Evolutionary conservation across 2,888 invertebrate genomes (phyloP), one percentile per base, ranked within the genome.

Genomic region (Apotomis betuletana): DNA sequence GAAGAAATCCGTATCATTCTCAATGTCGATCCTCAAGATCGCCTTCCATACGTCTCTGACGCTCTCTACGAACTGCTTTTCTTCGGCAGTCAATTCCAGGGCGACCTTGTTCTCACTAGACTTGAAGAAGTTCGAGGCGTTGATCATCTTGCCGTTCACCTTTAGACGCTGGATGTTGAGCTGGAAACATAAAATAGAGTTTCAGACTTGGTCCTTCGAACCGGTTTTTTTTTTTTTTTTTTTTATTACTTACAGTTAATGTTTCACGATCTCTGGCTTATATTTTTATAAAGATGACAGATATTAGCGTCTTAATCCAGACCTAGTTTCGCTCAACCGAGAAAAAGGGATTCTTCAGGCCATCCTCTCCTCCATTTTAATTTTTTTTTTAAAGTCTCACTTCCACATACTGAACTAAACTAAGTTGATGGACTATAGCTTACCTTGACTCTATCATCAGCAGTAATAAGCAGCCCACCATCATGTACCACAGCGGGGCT

Each of bases 1-100:
- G 88, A 99, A 99, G 92, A 99, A 99, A 84, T 99, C 98, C 0
- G 98, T 97, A 3, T 96, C 95, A 8, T 96, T 95, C 9, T 96
- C 95, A 5, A 97, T 94, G 3, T 96, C 95, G 0, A 95, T 92
- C 78, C 96, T 96, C 0, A 99, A 93, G 67, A 99, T 99, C 0
- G 96, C 95, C 75, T 95, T 94, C 99, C 99, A 99, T 67, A 98
- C 95, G 10, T 90, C 90, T 78, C 95, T 90, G 0, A 96, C 91
- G 52, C 89, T 92, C 68, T 96, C 95, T 0, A 96, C 94, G 77
- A 96, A 94, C 59, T 92, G 90, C 74, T 95, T 92, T 85, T 99
- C 99, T 74, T 97, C 96, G 0, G 95, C 94, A 0, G 95, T 96
- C 41, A 97, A 94, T 73, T 96, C 95, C 0, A 97, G 85, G 0